Conservation (phyloP, 2,888 invertebrate species). For the Pristionchus entomophagus region DNA sequence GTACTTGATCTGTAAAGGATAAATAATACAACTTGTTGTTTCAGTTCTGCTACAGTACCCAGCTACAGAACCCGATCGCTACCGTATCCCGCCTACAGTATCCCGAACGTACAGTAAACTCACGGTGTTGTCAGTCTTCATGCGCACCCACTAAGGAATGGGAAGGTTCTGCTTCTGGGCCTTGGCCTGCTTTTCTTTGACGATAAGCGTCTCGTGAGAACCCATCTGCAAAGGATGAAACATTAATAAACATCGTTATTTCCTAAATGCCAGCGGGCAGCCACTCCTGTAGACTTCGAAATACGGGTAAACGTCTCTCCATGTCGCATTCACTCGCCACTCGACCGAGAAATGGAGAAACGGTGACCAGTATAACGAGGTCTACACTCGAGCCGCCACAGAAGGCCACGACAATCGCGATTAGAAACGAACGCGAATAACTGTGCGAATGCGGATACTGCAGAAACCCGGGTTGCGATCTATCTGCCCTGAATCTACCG, state of each 20-base stretch:
- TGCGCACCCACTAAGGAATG: slow-evolving; percentile 87
- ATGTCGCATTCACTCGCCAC: too few species aligned
- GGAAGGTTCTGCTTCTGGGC: slow-evolving; percentile 98
- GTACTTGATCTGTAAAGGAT: slow-evolving; percentile 78
- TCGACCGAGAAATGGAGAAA: too few species aligned
- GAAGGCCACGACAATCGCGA: slow-evolving; percentile 22
- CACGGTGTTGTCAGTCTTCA: slow-evolving; percentile 76
- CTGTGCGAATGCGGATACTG: too few species aligned
- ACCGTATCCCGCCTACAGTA: too few species aligned
- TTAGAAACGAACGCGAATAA: too few species aligned
- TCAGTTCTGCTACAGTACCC: too few species aligned
- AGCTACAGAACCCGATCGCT: too few species aligned
- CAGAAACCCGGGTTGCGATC: too few species aligned
- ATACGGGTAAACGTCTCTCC: too few species aligned
- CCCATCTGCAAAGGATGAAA: slow-evolving; percentile 81
- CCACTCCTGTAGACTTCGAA: too few species aligned
- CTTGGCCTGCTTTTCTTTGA: slow-evolving; percentile 97
- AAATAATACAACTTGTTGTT: background rate
- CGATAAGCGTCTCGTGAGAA: slow-evolving; percentile 97
- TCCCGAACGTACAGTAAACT: background rate
- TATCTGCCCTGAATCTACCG: too few species aligned
- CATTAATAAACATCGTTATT: background rate
- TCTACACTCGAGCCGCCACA: slow-evolving; percentile 47
- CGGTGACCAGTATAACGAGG: too few species aligned
- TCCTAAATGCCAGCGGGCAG: slow-evolving; percentile 27